A percentile compares a stretch with the other conserved stretches of the same genome.
Conservation (phyloP, 2,888 invertebrate species). For the Pyrrhopygopsis socrates region DNA sequence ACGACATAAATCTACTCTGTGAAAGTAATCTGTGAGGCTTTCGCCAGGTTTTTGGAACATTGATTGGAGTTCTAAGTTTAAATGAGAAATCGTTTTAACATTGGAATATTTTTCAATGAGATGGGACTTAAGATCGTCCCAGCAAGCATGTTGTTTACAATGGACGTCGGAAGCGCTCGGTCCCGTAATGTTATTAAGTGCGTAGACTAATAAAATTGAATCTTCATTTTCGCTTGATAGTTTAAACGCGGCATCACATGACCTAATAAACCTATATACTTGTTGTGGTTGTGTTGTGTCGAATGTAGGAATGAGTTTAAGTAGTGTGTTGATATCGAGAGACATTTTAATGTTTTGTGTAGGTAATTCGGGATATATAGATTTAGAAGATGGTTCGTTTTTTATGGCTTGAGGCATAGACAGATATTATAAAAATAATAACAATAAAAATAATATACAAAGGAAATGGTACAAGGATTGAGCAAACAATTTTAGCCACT, state of each 20-base stretch:
- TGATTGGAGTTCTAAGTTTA: conserved; percentile 81
- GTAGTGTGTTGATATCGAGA: conserved; percentile 12
- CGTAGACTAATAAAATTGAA: conserved; percentile 43
- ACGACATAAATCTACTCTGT: conserved; percentile 80
- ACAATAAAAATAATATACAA: background rate
- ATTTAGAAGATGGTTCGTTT: background rate
- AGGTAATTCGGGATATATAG: background rate
- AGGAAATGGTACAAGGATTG: background rate
- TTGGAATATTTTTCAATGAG: conserved; percentile 84
- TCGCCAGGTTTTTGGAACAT: conserved; percentile 85
- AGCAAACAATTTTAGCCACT: conserved; percentile 49
- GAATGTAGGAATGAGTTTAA: conserved; percentile 55
- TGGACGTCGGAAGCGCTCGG: conserved; percentile 59
- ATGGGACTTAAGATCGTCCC: conserved; percentile 54
- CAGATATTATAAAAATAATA: background rate
- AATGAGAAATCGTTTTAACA: conserved; percentile 80
- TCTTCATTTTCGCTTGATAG: conserved; percentile 33
- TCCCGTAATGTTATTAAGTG: conserved; percentile 54
- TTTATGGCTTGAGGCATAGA: background rate
- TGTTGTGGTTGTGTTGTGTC: conserved; percentile 48
- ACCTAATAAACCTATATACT: conserved; percentile 62
- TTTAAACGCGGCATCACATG: conserved; percentile 55
- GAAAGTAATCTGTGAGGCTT: conserved; percentile 81
- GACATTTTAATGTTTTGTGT: background rate
- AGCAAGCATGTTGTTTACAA: conserved; percentile 49